Conservation (phyloP, 2,888 invertebrate genomes). For the Caenorhabditis doughertyi region DNA sequence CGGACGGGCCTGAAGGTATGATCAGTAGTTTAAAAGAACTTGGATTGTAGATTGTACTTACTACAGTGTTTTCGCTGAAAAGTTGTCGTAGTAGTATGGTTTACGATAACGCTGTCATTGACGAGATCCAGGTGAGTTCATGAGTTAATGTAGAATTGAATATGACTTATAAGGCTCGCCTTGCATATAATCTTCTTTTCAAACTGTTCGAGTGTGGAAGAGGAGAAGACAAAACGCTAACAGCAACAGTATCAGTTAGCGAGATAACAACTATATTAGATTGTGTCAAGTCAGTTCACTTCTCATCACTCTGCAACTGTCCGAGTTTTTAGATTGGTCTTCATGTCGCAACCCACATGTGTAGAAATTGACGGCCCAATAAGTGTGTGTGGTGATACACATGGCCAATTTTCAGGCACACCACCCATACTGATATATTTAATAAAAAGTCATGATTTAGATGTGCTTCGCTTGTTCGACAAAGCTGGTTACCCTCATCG, state of each 20-base stretch:
- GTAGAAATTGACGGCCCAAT: slow-evolving; percentile 74
- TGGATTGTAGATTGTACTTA: no score
- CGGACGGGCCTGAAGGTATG: no score
- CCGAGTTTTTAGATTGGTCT: slow-evolving; percentile 17
- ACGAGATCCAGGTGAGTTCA: slow-evolving; percentile 8
- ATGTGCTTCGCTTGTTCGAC: slow-evolving; percentile 73
- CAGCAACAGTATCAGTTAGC: neutral
- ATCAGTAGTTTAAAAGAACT: no score
- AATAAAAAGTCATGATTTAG: slow-evolving; percentile 22
- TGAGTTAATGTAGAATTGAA: neutral
- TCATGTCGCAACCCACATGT: slow-evolving; percentile 30
- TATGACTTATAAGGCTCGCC: neutral
- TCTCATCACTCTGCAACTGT: no score
- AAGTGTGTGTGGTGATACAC: slow-evolving; percentile 75
- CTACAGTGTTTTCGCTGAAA: slow-evolving; percentile 17
- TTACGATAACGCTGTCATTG: slow-evolving; percentile 1
- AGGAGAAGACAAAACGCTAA: slow-evolving; percentile 5
- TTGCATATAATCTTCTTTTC: slow-evolving; percentile 14
- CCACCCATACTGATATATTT: no score
- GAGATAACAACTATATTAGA: slow-evolving; percentile 21
- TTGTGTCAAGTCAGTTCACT: slow-evolving; percentile 10
- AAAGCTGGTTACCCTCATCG: slow-evolving; percentile 72
- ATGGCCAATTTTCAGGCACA: slow-evolving; percentile 73
- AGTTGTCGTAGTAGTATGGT: slow-evolving; percentile 8
- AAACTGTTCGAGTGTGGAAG: slow-evolving; percentile 21